Evolutionary conservation across 2,888 invertebrate species (phyloP).

Genomic region (Netelia virgata): DNA sequence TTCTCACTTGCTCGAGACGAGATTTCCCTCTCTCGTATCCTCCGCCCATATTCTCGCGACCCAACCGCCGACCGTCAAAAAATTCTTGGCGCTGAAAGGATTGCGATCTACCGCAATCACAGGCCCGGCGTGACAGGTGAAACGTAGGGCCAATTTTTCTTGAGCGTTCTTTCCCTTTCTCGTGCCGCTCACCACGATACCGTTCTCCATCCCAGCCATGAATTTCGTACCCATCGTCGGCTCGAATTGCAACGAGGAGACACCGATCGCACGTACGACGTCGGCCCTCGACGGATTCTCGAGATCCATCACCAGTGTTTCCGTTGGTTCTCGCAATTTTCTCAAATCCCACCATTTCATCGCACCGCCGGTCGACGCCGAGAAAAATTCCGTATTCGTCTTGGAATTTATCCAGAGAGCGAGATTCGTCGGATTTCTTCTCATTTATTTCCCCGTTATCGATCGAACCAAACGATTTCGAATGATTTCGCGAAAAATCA

Average conservation of each 20-base stretch:
- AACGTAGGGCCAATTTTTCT: conserved; percentile 89
- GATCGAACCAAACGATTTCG: not conserved
- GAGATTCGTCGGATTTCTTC: conserved; percentile 77
- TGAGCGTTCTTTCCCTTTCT: conserved; percentile 89
- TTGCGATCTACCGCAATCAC: conserved; percentile 95
- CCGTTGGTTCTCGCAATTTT: conserved; percentile 90
- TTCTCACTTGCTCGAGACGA: conserved; percentile 91
- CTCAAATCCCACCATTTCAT: conserved; percentile 95
- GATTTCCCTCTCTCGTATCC: conserved; percentile 95
- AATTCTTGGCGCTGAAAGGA: conserved; percentile 96
- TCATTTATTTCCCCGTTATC: conserved; percentile 48
- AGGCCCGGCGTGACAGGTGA: conserved; percentile 90
- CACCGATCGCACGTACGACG: conserved; percentile 89
- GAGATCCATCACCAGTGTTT: conserved; percentile 89
- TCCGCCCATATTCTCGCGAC: conserved; percentile 97
- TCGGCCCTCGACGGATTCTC: conserved; percentile 87
- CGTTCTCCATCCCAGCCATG: conserved; percentile 90
- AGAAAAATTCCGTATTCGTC: conserved; percentile 96
- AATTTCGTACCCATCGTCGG: conserved; percentile 92
- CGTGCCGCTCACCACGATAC: conserved; percentile 88
- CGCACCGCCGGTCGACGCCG: conserved; percentile 95
- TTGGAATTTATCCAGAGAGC: conserved; percentile 97
- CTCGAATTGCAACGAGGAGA: conserved; percentile 92
- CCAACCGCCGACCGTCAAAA: conserved; percentile 97
- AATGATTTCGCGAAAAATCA: conserved; percentile 5